Evolutionary conservation across 92 coral and sea anemone genomes (phyloP).

Genomic region (Epizoanthus stellaris): DNA sequence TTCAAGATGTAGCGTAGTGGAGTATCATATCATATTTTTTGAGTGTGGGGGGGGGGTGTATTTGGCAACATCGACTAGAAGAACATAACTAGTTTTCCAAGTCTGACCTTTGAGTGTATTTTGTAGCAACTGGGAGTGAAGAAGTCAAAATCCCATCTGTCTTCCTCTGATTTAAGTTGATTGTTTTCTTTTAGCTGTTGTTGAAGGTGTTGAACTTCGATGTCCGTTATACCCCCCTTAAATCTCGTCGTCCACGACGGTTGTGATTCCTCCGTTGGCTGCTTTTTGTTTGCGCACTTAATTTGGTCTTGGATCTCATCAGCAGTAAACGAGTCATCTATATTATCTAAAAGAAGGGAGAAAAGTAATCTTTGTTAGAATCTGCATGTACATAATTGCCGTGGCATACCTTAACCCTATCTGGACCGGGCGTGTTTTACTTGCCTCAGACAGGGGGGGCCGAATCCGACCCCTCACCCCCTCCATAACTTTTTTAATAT

Average conservation of each 20-base stretch:
- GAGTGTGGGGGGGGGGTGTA: too few species aligned
- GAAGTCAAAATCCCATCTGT: conserved; percentile 41
- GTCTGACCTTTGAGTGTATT: conserved; percentile 22
- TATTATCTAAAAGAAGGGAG: not conserved
- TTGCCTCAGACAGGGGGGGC: too few species aligned
- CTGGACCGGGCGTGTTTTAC: too few species aligned
- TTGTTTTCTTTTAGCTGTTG: not conserved
- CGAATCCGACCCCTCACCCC: too few species aligned
- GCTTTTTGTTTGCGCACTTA: not conserved
- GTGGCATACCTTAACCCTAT: too few species aligned
- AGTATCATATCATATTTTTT: too few species aligned
- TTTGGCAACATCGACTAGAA: too few species aligned
- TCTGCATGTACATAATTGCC: too few species aligned
- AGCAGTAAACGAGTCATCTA: not conserved
- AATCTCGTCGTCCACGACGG: not conserved
- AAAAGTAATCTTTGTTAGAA: not conserved
- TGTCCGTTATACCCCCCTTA: conserved; percentile 31
- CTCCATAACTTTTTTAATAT: too few species aligned
- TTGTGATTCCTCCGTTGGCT: not conserved
- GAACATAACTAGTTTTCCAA: too few species aligned
- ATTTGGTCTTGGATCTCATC: not conserved
- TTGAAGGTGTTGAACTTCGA: conserved; percentile 16
- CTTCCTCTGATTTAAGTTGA: not conserved
- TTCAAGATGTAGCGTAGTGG: too few species aligned
- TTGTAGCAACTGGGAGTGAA: conserved; percentile 7